Conservation (phyloP, 2,888 invertebrate species). For the Arge pagana region DNA sequence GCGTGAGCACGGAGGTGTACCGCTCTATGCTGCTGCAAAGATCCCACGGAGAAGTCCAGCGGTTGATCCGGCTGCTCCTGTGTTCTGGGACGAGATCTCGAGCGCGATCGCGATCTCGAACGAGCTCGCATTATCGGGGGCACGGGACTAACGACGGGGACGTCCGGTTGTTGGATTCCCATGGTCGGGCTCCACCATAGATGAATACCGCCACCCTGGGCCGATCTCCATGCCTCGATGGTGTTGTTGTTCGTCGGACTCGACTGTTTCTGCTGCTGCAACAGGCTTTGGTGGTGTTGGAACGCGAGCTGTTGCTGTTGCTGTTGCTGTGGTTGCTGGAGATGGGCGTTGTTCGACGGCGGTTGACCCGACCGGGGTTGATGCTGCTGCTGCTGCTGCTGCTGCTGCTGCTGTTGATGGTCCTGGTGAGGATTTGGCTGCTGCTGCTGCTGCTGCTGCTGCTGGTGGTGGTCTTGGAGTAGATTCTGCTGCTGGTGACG, state of each 20-base stretch:
- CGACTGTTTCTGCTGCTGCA: constrained; percentile 53
- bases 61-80: constrained; percentile 66
- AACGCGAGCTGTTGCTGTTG: constrained; percentile 28
- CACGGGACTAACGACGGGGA: constrained; percentile 17
- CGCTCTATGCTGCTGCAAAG: constrained; percentile 55
- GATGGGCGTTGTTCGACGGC: too few species aligned
- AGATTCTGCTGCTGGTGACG: too few species aligned
- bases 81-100: constrained; percentile 22
- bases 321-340: too few species aligned
- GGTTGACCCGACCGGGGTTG: too few species aligned
- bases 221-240: constrained; percentile 59
- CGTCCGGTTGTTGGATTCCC: constrained; percentile 45
- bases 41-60: constrained; percentile 75
- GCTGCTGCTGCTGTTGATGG: constrained; percentile 33
- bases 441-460: constrained; percentile 27
- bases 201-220: constrained; percentile 46
- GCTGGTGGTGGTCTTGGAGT: too few species aligned
- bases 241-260: constrained; percentile 62
- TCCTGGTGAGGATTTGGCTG: constrained; percentile 20
- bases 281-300: too few species aligned
- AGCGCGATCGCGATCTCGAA: constrained; percentile 12
- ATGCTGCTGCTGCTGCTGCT: constrained; percentile 36
- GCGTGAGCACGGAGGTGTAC: constrained; percentile 11
- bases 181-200: constrained; percentile 53
- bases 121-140: constrained; percentile 8